Conservation (phyloP, 2,888 invertebrate genomes). For the Muschampia plurimacula region DNA sequence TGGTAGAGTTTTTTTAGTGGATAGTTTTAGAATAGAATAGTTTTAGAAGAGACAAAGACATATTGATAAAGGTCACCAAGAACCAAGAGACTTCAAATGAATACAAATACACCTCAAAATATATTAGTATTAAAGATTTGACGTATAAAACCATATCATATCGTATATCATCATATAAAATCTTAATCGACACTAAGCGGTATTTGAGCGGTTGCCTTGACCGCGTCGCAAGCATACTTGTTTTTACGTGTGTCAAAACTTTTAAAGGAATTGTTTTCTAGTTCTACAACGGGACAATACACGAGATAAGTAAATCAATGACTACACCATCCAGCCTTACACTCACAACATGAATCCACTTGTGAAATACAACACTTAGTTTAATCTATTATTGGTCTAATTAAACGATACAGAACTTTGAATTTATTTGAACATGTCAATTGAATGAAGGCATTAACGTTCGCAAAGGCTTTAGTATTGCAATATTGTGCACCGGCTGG, state of each 20-base stretch:
- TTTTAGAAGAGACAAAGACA: not conserved
- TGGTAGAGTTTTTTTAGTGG: too few relatives aligned
- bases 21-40: not conserved
- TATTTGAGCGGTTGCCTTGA: not conserved
- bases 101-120: not conserved
- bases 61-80: not conserved
- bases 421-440: conserved; percentile 33
- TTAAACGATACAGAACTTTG: conserved; percentile 18
- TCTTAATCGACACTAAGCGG: not conserved
- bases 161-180: not conserved
- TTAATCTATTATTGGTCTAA: conserved; percentile 31
- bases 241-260: not conserved
- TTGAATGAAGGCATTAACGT: conserved; percentile 20
- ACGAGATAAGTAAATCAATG: not conserved
- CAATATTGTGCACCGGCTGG: conserved; percentile 20
- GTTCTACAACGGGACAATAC: not conserved
- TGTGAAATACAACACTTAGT: conserved; percentile 17
- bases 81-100: too few relatives aligned
- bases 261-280: not conserved
- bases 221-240: not conserved
- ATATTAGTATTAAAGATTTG: not conserved
- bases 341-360: not conserved
- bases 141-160: not conserved
- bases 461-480: conserved; percentile 26
- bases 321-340: too few relatives aligned